A percentile compares a stretch with the other conserved stretches of the same genome.
Evolutionary conservation across 2,888 invertebrate species (phyloP).

Genomic region (Strigamia crassipes): DNA sequence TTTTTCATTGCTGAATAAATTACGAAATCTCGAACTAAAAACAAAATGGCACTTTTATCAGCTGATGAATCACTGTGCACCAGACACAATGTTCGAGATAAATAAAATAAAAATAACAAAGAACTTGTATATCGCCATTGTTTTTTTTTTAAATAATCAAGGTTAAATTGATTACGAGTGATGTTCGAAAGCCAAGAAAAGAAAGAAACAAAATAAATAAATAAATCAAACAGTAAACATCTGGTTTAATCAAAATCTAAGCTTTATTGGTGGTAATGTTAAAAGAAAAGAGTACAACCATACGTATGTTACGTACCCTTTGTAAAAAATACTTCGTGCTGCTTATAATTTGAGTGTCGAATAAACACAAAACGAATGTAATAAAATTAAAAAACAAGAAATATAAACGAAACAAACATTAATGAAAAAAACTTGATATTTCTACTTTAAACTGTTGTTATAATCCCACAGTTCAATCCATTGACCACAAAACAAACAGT

Average conservation of each 20-base stretch:
- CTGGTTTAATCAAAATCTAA: not conserved
- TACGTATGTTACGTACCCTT: not conserved
- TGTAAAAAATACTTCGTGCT: not conserved
- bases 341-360: slow-evolving; percentile 2
- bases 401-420: not conserved
- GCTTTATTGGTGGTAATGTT: not conserved
- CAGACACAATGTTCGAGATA: too few relatives aligned
- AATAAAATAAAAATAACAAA: too few relatives aligned
- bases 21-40: too few relatives aligned
- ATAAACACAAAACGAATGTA: not conserved
- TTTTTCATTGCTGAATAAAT: too few relatives aligned
- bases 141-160: too few relatives aligned
- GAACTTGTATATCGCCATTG: too few relatives aligned
- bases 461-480: not conserved
- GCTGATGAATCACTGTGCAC: too few relatives aligned
- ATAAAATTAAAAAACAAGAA: not conserved
- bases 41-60: too few relatives aligned
- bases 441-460: not conserved
- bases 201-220: not conserved
- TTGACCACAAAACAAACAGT: not conserved
- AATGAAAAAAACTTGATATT: not conserved
- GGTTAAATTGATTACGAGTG: too few relatives aligned
- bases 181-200: too few relatives aligned
- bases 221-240: too few relatives aligned
- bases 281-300: not conserved